Conservation (phyloP, 2,888 invertebrate genomes). For the Anticlea derivata region DNA sequence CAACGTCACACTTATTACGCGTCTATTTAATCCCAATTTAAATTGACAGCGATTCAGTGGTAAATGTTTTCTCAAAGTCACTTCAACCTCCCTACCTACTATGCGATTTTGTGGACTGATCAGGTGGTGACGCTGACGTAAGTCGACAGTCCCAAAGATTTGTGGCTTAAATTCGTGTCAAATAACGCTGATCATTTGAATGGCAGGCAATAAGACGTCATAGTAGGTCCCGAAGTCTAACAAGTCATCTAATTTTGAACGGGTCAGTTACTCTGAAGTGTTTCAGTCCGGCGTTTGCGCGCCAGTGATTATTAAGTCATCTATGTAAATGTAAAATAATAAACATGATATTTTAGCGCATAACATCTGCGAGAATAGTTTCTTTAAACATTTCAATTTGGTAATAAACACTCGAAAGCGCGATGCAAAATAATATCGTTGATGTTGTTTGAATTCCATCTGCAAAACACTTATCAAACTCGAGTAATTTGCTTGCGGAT, state of each 20-base stretch:
- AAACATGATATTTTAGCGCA: too few relatives aligned
- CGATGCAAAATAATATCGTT: constrained; percentile 15
- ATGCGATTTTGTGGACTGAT: too few relatives aligned
- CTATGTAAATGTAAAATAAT: neutral
- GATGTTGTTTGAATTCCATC: constrained; percentile 20
- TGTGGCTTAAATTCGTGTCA: too few relatives aligned
- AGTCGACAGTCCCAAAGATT: too few relatives aligned
- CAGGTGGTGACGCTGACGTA: too few relatives aligned
- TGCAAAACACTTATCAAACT: constrained; percentile 19
- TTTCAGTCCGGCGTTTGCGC: neutral
- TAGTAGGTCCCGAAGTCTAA: too few relatives aligned
- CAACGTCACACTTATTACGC: neutral
- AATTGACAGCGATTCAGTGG: constrained; percentile 9
- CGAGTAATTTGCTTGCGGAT: constrained; percentile 17
- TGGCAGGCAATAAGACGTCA: too few relatives aligned
- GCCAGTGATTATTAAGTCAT: neutral
- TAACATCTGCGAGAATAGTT: neutral
- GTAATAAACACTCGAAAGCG: constrained; percentile 11
- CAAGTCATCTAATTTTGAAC: constrained; percentile 8
- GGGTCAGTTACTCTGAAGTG: neutral
- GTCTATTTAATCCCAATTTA: constrained; percentile 13
- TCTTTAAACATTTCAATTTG: neutral
- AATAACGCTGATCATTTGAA: too few relatives aligned
- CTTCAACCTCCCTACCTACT: too few relatives aligned
- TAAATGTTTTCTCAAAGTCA: constrained; percentile 7